Evolutionary conservation across 1,140 invertebrate species (phyloP).

Genomic region (Heterodera schachtii): DNA sequence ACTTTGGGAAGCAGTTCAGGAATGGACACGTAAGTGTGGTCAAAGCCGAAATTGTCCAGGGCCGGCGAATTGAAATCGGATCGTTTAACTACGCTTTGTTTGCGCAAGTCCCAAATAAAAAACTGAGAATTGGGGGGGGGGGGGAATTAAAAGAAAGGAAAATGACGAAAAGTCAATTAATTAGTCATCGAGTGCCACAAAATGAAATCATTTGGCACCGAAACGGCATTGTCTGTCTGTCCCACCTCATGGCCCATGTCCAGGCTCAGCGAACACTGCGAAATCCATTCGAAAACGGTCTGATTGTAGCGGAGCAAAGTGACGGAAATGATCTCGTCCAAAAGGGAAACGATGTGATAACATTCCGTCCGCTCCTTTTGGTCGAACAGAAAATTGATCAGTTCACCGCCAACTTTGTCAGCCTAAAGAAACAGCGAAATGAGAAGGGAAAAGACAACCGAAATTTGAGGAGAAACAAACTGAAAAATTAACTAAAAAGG

Average conservation of each 20-base stretch:
- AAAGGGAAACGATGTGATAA: slow-evolving; percentile 2
- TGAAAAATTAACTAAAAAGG: too few species aligned
- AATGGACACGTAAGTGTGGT: slow-evolving; percentile 38
- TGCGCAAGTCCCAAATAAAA: slow-evolving; percentile 41
- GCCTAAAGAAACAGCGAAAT: slow-evolving; percentile 5
- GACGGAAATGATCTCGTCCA: slow-evolving; percentile 38
- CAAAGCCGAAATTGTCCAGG: slow-evolving; percentile 27
- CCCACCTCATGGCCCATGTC: slow-evolving; percentile 42
- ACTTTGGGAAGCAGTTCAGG: slow-evolving; percentile 31
- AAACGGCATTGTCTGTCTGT: neutral
- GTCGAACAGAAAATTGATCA: slow-evolving; percentile 36
- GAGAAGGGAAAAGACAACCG: too few species aligned
- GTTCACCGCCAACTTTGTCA: slow-evolving; percentile 37
- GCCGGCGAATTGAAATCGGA: slow-evolving; percentile 31
- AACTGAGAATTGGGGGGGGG: slow-evolving; percentile 11
- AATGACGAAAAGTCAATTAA: too few species aligned
- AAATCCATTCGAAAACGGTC: slow-evolving; percentile 40
- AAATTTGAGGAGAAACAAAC: neutral
- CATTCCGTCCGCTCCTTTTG: slow-evolving; percentile 4
- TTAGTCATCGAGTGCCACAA: too few species aligned
- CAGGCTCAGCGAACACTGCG: slow-evolving; percentile 34
- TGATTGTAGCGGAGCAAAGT: slow-evolving; percentile 33
- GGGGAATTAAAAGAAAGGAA: neutral
- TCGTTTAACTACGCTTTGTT: slow-evolving; percentile 23
- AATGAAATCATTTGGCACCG: slow-evolving; percentile 4